Conservation (phyloP, 1,140 invertebrate species). For the Dryas iulia region DNA sequence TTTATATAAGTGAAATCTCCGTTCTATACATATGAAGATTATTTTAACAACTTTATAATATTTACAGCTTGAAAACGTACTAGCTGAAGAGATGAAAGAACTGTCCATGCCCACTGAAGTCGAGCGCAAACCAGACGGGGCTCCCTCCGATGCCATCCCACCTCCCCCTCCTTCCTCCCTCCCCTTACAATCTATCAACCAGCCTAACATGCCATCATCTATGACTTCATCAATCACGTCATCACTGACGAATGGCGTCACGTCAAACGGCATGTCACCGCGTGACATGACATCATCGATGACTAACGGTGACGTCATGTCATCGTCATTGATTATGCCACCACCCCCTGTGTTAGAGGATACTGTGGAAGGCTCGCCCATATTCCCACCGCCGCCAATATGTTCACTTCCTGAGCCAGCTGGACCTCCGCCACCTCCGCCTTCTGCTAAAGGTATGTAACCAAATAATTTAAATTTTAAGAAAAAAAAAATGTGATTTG, state of each 20-base stretch:
- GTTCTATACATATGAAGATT: neutral
- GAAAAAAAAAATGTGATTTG: no score
- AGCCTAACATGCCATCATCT: conserved; percentile 24
- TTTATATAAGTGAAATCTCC: no score
- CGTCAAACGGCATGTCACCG: conserved; percentile 47
- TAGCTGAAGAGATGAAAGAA: conserved; percentile 72
- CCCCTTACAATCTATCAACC: conserved; percentile 53
- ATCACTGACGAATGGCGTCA: conserved; percentile 41
- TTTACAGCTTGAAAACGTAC: conserved; percentile 71
- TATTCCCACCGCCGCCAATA: conserved; percentile 64
- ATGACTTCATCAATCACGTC: conserved; percentile 39
- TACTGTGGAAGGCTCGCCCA: conserved; percentile 44
- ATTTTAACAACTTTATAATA: conserved; percentile 11
- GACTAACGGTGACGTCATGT: conserved; percentile 56
- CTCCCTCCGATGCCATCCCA: conserved; percentile 63
- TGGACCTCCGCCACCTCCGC: conserved; percentile 82
- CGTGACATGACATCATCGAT: conserved; percentile 29
- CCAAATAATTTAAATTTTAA: neutral
- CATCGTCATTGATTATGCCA: conserved; percentile 62
- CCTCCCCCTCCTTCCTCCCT: conserved; percentile 64
- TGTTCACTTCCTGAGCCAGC: conserved; percentile 86
- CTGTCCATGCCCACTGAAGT: conserved; percentile 63
- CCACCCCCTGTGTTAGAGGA: conserved; percentile 50
- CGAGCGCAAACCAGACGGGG: conserved; percentile 69
- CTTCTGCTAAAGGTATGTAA: conserved; percentile 51